Evolutionary conservation across 2,888 invertebrate species (phyloP).

Genomic region (Tetanocera ferruginea): DNA sequence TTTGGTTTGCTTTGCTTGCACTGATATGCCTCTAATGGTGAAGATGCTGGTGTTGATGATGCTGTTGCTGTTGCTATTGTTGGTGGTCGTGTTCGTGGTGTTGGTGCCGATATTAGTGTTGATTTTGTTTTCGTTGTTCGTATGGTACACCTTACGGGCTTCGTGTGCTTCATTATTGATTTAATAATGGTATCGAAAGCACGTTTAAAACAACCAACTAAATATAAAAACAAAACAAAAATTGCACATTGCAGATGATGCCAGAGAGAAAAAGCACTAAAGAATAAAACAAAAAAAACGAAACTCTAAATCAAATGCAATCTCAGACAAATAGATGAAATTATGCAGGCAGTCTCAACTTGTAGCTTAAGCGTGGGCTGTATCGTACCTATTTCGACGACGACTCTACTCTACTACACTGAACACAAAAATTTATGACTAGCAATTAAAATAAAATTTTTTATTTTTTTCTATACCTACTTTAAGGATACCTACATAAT

Average conservation of each 20-base stretch:
- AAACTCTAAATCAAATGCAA: slow-evolving; percentile 19
- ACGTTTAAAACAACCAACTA: slow-evolving; percentile 56
- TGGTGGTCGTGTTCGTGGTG: slow-evolving; percentile 11
- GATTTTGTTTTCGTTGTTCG: not conserved
- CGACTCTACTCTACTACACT: not conserved
- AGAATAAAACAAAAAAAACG: not conserved
- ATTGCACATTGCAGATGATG: slow-evolving; percentile 43
- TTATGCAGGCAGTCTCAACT: not conserved
- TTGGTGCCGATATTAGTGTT: slow-evolving; percentile 6
- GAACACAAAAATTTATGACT: not conserved
- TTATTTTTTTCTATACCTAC: too few species aligned
- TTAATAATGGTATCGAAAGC: slow-evolving; percentile 63
- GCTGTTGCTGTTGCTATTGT: not conserved
- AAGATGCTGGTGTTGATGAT: slow-evolving; percentile 11
- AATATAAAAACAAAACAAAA: slow-evolving; percentile 49
- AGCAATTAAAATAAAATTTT: not conserved
- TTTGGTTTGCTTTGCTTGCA: not conserved
- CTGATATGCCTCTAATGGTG: slow-evolving; percentile 24
- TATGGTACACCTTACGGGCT: slow-evolving; percentile 47
- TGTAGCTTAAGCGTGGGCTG: not conserved
- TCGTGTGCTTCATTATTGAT: slow-evolving; percentile 67
- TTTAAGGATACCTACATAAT: not conserved
- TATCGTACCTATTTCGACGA: not conserved
- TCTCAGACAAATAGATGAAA: slow-evolving; percentile 34
- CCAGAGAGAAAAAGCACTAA: slow-evolving; percentile 26